Percentiles rank a stretch among this genome's conserved stretches.
These are phyloP conservation scores for Phenganax subtilis DNA, from an alignment of 92 coral and sea anemone species.

Conservation along the genomic window DNA sequence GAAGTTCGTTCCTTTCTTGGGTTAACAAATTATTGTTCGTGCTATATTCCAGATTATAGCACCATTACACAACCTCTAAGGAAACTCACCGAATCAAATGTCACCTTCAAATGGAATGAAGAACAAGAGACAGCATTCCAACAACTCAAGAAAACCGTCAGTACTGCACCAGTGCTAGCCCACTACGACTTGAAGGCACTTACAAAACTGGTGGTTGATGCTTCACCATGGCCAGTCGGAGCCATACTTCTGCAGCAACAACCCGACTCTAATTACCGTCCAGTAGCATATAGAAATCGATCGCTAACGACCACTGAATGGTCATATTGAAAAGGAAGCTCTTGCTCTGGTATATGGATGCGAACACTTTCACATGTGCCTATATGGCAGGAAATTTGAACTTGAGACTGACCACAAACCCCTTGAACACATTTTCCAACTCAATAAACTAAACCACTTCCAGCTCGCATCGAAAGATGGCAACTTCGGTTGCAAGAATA, in stretches of 20 bases:
- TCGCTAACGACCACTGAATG: constrained; percentile 28
- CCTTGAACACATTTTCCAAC: constrained; percentile 7
- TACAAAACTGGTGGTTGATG: constrained; percentile 48
- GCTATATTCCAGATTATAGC: not conserved
- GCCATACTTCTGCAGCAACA: constrained; percentile 48
- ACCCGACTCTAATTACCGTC: constrained; percentile 29
- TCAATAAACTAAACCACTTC: not conserved
- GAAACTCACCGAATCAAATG: not conserved
- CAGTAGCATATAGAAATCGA: constrained; percentile 38
- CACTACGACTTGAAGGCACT: constrained; percentile 42
- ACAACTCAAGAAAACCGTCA: constrained; percentile 38
- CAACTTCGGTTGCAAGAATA: constrained; percentile 47
- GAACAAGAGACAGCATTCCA: constrained; percentile 37
- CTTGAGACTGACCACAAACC: constrained; percentile 1
- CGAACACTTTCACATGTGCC: constrained; percentile 49
- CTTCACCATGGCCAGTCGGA: constrained; percentile 50
- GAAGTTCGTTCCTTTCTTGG: constrained; percentile 49
- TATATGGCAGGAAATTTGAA: constrained; percentile 35
- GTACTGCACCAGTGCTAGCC: constrained; percentile 41
- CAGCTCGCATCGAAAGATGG: constrained; percentile 49
- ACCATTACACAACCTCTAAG: not conserved
- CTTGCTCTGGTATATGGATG: constrained; percentile 37
- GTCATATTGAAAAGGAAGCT: constrained; percentile 11
- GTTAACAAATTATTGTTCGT: not conserved
- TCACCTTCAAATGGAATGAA: constrained; percentile 22